phyloP scores from a whole-genome alignment of 2,888 invertebrate species.

The Tupiocoris notatus region DNA sequence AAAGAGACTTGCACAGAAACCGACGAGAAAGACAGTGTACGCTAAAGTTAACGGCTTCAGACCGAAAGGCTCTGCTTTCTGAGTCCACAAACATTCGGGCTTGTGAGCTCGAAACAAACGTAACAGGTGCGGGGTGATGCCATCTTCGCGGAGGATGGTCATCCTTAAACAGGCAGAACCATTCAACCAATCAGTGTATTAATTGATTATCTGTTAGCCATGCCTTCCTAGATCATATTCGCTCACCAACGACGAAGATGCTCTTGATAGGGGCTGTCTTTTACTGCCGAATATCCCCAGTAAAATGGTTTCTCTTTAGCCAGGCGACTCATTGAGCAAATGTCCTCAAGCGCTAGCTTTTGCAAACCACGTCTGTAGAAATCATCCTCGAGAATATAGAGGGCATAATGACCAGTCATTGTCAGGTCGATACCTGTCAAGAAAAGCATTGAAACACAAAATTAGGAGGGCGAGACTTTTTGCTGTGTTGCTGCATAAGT shows the following conservation, averaged over 20 bases:
- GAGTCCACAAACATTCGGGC: background rate
- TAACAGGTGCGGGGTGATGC: background rate
- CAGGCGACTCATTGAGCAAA: background rate
- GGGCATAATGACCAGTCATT: background rate
- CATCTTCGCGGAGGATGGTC: background rate
- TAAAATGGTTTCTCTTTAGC: background rate
- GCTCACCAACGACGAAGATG: conserved; percentile 9
- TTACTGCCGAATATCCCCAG: background rate
- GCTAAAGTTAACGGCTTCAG: background rate
- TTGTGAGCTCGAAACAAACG: background rate
- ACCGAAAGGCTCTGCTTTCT: conserved; percentile 3
- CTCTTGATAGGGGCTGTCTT: conserved; percentile 6
- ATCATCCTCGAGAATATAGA: conserved; percentile 17
- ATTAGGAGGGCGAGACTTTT: background rate
- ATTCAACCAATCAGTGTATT: too few relatives aligned
- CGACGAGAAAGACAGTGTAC: background rate
- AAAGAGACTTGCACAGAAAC: background rate
- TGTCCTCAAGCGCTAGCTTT: background rate
- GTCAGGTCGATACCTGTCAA: conserved; percentile 1
- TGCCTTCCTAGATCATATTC: background rate
- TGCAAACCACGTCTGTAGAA: background rate
- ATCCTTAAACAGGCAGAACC: too few relatives aligned
- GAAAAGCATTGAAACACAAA: background rate
- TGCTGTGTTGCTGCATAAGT: background rate
- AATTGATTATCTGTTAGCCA: too few relatives aligned